Conservation (phyloP, 2,888 invertebrate species). For the Phyllotreta cruciferae region DNA sequence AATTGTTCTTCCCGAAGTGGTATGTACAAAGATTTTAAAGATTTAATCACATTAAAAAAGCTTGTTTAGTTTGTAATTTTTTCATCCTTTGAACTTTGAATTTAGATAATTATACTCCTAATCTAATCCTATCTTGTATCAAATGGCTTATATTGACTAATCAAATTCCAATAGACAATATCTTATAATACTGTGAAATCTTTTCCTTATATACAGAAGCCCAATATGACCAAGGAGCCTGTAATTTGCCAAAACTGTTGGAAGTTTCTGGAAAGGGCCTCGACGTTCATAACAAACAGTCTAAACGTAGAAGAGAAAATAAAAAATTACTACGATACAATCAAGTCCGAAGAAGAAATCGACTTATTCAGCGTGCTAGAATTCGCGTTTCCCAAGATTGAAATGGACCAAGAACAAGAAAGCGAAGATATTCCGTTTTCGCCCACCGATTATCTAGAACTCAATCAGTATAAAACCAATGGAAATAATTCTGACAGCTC, state of each 20-base stretch:
- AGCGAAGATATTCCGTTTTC: constrained; percentile 17
- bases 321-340: constrained; percentile 37
- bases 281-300: constrained; percentile 38
- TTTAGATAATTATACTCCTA: neutral
- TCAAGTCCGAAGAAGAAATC: constrained; percentile 34
- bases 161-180: too few relatives aligned
- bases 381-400: constrained; percentile 42
- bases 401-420: constrained; percentile 36
- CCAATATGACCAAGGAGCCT: constrained; percentile 39
- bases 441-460: neutral
- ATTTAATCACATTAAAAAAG: neutral
- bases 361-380: constrained; percentile 40
- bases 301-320: constrained; percentile 41
- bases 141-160: neutral
- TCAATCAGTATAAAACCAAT: too few relatives aligned
- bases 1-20: constrained; percentile 42
- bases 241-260: constrained; percentile 39
- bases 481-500: too few relatives aligned
- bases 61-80: neutral
- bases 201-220: constrained; percentile 34
- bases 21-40: constrained; percentile 19
- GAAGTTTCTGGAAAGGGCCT: constrained; percentile 38
- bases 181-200: neutral
- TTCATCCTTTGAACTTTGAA: neutral
- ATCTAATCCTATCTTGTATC: neutral